Base-by-base conservation (phyloP, 2,113 vertebrate species). In the Psilopsiagon aurifrons region DNA sequence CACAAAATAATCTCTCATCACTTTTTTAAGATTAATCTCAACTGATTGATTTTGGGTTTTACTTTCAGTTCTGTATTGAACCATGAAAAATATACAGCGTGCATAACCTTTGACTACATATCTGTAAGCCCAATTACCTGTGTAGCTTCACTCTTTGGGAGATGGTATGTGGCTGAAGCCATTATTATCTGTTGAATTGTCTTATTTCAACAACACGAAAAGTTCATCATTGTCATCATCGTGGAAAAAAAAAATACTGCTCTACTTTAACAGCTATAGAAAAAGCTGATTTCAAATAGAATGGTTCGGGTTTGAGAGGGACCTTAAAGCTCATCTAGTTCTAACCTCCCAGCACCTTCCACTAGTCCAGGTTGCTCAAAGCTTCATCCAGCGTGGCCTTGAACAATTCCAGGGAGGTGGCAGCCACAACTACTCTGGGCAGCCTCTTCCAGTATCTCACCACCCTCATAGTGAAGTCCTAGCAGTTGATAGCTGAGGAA, bases 1-100 rank as follows among this genome's bases (percentile, higher is more conserved):
- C 17, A 66, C 0, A 4, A 69, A 41, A 28, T 78, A 63, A 49
- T 70, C 7, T 69, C 3, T 69, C 6, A 37, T 82, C 0, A 0
- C 28, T 66, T 80, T 60, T 17, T 81, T 9, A 49, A 54, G 28
- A 64, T 77, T 47, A 67, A 28, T 46, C 17, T 70, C 6, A 59
- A 79, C 12, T 47, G 11, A 46, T 44, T 52, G 8, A 44, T 77
- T 94, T 77, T 13, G 29, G 29, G 11, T 62, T 76, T 77, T 76
- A 57, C 33, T 68, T 90, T 66, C 35, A 68, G 7, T 13, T 64
- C 8, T 69, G 6, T 74, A 60, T 54, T 59, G 77, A 88, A 69
- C 41, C 12, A 44, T 73, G 49, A 85, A 84, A 83, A 90, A 77
- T 12, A 60, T 10, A 23, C 6, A 64, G 7, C 39, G 7, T 69